Evolutionary conservation across 2,113 vertebrate genomes (phyloP).

Genomic region (Siniperca chuatsi): DNA sequence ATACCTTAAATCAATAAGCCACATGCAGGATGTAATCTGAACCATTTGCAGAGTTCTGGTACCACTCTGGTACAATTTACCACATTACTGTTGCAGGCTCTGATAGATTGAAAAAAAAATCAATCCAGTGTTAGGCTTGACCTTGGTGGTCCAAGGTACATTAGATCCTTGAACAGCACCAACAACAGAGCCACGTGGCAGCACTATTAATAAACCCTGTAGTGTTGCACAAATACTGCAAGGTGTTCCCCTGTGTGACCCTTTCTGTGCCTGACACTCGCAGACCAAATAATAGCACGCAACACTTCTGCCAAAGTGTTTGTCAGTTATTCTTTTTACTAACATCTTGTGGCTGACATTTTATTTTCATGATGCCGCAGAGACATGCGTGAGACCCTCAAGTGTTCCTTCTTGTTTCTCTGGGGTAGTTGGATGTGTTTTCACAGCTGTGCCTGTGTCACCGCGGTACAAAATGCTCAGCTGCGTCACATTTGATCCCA

Average conservation of each 20-base stretch:
- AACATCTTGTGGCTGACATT: not conserved
- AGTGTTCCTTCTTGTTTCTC: conserved; percentile 17
- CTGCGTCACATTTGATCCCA: conserved; percentile 30
- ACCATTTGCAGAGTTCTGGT: not conserved
- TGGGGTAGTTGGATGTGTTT: conserved; percentile 35
- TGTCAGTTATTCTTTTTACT: not conserved
- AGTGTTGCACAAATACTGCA: conserved; percentile 67
- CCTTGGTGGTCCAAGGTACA: conserved; percentile 60
- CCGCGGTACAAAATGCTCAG: not conserved
- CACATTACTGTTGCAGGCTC: conserved; percentile 1
- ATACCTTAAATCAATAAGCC: not conserved
- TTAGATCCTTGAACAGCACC: conserved; percentile 42
- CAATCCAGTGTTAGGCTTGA: conserved; percentile 38
- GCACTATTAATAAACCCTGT: conserved; percentile 79
- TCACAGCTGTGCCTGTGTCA: conserved; percentile 42
- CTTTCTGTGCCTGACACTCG: conserved; percentile 19
- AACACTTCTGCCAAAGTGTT: not conserved
- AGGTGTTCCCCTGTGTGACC: conserved; percentile 66
- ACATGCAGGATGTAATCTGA: not conserved
- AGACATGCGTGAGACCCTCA: not conserved
- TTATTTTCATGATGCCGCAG: conserved; percentile 3
- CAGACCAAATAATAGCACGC: conserved; percentile 2
- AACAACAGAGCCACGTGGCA: conserved; percentile 52
- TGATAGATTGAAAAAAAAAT: not conserved
- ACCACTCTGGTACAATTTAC: not conserved